phyloP scores from a whole-genome alignment of 2,888 invertebrate genomes.

The Dasypolia templi region DNA sequence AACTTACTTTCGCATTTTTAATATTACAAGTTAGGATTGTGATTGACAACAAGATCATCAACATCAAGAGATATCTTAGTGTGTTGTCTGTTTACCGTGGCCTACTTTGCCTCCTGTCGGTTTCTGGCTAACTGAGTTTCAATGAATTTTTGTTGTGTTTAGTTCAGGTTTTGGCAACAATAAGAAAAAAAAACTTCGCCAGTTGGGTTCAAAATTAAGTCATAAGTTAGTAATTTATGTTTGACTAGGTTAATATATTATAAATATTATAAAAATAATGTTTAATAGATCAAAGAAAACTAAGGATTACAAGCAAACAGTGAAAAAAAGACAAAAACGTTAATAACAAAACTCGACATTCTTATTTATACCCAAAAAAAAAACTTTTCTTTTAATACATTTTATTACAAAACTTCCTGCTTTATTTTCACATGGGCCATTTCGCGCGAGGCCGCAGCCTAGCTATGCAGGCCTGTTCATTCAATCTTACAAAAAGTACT shows the following conservation, averaged over 20 bases:
- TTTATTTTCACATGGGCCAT: slow-evolving; percentile 39
- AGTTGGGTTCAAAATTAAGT: neutral
- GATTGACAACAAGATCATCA: too few relatives aligned
- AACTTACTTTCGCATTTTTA: too few relatives aligned
- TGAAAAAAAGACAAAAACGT: neutral
- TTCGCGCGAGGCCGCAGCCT: slow-evolving; percentile 21
- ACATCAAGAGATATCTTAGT: too few relatives aligned
- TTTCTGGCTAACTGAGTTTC: neutral
- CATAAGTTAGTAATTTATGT: neutral
- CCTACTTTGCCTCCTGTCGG: too few relatives aligned
- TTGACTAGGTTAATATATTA: neutral
- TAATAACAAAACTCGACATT: neutral
- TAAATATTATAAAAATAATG: neutral
- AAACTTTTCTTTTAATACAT: slow-evolving; percentile 35
- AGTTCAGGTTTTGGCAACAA: neutral
- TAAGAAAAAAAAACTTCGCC: neutral
- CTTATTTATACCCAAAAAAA: slow-evolving; percentile 4
- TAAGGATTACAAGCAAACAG: neutral
- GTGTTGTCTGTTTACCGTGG: neutral
- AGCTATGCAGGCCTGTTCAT: slow-evolving; percentile 46
- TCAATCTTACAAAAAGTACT: slow-evolving; percentile 55
- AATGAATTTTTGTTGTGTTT: neutral
- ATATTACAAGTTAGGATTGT: too few relatives aligned
- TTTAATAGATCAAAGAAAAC: neutral
- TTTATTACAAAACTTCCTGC: slow-evolving; percentile 32